Percentiles rank a stretch among this genome's conserved stretches.
phyloP scores from a whole-genome alignment of 2,888 invertebrate species.

The Caenorhabditis imperialis region DNA sequence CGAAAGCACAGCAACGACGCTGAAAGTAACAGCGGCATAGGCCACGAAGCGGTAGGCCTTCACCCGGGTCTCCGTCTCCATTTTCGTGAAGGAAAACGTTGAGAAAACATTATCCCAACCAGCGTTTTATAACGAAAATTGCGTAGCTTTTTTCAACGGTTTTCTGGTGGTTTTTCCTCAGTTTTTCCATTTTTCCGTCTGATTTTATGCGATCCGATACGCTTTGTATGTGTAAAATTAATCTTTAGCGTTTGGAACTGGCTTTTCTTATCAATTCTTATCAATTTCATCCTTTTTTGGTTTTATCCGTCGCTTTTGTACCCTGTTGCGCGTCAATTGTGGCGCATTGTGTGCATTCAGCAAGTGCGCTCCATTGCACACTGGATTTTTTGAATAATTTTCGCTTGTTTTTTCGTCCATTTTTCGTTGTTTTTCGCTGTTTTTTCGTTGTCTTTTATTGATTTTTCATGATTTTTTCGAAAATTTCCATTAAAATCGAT shows the following conservation, averaged over 20 bases:
- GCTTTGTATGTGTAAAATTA: too few species aligned
- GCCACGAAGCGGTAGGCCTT: conserved; percentile 63
- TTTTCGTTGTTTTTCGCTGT: neutral
- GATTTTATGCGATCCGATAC: conserved; percentile 36
- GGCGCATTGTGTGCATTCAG: conserved; percentile 3
- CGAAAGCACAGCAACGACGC: conserved; percentile 58
- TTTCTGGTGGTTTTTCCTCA: conserved; percentile 25
- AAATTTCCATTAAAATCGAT: too few species aligned
- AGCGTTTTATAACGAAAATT: too few species aligned
- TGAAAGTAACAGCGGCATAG: conserved; percentile 60
- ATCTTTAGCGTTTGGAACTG: too few species aligned
- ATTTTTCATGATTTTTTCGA: neutral
- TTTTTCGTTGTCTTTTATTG: neutral
- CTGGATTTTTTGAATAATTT: conserved; percentile 18
- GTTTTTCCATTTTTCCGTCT: too few species aligned
- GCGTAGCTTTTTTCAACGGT: conserved; percentile 8
- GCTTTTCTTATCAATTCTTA: conserved; percentile 10
- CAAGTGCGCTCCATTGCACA: conserved; percentile 22
- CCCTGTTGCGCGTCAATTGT: conserved; percentile 16
- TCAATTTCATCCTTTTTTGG: too few species aligned
- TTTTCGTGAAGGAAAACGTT: conserved; percentile 29
- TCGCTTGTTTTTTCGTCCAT: neutral
- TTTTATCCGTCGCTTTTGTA: conserved; percentile 9
- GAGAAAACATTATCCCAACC: too few species aligned
- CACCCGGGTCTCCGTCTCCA: conserved; percentile 48